Base-by-base conservation (phyloP, 2,797 vertebrate species). In the Melanitta fusca region DNA sequence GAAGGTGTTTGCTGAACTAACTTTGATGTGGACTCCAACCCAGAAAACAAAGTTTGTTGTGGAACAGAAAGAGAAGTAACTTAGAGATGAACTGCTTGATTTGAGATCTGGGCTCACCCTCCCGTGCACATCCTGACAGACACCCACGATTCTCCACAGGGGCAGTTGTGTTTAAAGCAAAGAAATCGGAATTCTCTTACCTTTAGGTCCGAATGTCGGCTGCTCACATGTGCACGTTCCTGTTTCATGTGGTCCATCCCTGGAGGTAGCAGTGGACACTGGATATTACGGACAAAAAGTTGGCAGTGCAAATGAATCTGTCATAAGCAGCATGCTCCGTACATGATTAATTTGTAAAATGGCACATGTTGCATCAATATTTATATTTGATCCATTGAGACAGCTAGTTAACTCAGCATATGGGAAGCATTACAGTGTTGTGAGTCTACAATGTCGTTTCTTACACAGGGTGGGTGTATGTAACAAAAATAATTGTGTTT, bases 341-440 rank as follows among this genome's bases (percentile, higher is more conserved):
- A 6, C 75, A 85, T 87, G 93, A 94, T 89, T 95, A 90, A 94
- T 96, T 88, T 88, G 81, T 84, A 81, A 94, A 94, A 91, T 94
- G 81, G 80, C 74, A 91, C 95, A 73, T 43, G 41, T 54, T 75
- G 45, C 57, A 38, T 95, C 85, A 95, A 89, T 96, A 92, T 97
- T 96, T 95, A 77, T 78, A 68, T 89, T 88, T 95, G 78, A 93
- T 95, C 91, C 70, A 75, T 95, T 89, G 92, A 92, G 74, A 84
- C 84, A 88, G 22, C 43, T 62, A 88, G 83, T 95, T 89, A 78
- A 49, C 61, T 86, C 79, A 80, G 93, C 97, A 97, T 96, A 86
- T 96, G 96, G 96, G 96, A 97, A 94, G 71, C 92, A 96, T 97
- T 97, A 88, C 45, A 85, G 60, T 92, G 89, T 88, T 95, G 80